A percentile compares a stretch with the other conserved stretches of the same genome.
These are phyloP conservation scores for Aeoliscus strigatus DNA, from an alignment of 2,797 vertebrate species.

Conservation along the genomic window DNA sequence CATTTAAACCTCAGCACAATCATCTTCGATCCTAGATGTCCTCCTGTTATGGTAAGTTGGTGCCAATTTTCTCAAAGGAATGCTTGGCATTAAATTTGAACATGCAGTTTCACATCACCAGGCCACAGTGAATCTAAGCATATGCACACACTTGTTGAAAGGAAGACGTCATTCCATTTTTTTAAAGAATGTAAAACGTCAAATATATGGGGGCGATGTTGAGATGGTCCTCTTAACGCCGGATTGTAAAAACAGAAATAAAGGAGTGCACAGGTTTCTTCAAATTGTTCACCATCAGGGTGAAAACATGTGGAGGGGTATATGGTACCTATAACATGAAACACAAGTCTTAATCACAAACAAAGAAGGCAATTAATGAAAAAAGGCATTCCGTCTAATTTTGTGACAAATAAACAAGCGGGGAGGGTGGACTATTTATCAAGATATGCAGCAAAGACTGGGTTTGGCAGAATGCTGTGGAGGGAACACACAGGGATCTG, in stretches of 20 bases:
- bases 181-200: slow-evolving; percentile 17
- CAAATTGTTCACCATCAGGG: slow-evolving; percentile 6
- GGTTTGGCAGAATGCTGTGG: slow-evolving; percentile 57
- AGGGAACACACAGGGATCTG: slow-evolving; percentile 77
- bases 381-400: slow-evolving; percentile 6
- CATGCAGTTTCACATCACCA: slow-evolving; percentile 25
- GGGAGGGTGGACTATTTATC: slow-evolving; percentile 18
- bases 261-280: slow-evolving; percentile 16
- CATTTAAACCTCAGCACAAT: slow-evolving; percentile 7
- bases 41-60: slow-evolving; percentile 1
- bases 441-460: slow-evolving; percentile 30
- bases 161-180: no score
- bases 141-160: no score
- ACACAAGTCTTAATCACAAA: slow-evolving; percentile 4
- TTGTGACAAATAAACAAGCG: slow-evolving; percentile 7
- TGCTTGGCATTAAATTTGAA: slow-evolving; percentile 31
- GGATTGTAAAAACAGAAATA: background rate
- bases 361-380: slow-evolving; percentile 8
- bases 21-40: slow-evolving; percentile 8
- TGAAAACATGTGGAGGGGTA: slow-evolving; percentile 4
- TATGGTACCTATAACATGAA: slow-evolving; percentile 1
- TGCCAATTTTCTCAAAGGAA: slow-evolving; percentile 22
- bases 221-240: slow-evolving; percentile 3
- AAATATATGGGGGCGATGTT: slow-evolving; percentile 8
- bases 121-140: no score